phyloP scores from a whole-genome alignment of 2,113 vertebrate genomes.

The Arenaria interpres region DNA sequence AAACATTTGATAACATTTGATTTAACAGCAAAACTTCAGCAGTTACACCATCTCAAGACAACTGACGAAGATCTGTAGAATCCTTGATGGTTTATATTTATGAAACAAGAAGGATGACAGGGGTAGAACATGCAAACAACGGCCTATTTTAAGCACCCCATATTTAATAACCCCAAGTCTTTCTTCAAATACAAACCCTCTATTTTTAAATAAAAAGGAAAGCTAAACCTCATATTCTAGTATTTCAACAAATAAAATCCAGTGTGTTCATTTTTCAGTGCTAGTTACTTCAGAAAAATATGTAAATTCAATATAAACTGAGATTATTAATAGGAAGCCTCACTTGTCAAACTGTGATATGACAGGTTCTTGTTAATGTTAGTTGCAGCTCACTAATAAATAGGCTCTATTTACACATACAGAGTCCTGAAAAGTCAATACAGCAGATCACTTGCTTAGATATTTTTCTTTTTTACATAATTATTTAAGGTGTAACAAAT shows the following conservation, averaged over 20 bases:
- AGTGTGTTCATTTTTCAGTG: constrained; percentile 24
- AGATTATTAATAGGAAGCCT: constrained; percentile 32
- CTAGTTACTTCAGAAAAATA: constrained; percentile 51
- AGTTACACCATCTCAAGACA: not conserved
- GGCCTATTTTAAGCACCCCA: not conserved
- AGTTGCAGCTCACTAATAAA: constrained; percentile 48
- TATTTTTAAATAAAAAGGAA: constrained; percentile 31
- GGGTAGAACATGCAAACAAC: not conserved
- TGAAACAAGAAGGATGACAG: not conserved
- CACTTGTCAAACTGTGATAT: constrained; percentile 2
- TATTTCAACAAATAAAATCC: constrained; percentile 17
- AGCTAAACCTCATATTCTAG: constrained; percentile 12
- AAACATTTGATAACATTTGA: not conserved
- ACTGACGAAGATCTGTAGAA: not conserved
- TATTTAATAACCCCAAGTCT: not conserved
- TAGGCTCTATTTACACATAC: constrained; percentile 55
- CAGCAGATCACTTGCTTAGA: constrained; percentile 37
- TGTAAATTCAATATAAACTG: not conserved
- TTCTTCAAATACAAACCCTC: not conserved
- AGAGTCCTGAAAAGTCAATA: constrained; percentile 35
- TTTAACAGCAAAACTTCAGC: not conserved
- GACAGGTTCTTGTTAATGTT: constrained; percentile 16
- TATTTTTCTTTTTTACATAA: constrained; percentile 31
- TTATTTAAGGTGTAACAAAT: constrained; percentile 39
- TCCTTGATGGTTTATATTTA: not conserved